Conservation (phyloP, 2,888 invertebrate genomes). For the Synergus laeviventris region DNA sequence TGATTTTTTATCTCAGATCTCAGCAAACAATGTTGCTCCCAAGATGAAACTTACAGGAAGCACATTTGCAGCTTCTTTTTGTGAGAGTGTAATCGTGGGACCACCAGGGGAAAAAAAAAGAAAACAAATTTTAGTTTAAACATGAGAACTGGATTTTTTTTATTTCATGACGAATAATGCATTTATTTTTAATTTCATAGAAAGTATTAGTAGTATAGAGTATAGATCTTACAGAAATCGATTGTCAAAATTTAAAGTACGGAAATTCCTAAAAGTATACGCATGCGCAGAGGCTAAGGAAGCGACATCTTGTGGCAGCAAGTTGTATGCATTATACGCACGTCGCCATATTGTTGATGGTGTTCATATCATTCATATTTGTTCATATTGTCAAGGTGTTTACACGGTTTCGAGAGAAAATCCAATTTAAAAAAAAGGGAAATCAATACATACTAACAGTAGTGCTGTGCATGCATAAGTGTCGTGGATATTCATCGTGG, state of each 20-base stretch:
- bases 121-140: no score
- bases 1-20: no score
- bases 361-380: slow-evolving; percentile 33
- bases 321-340: background rate
- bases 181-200: no score
- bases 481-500: slow-evolving; percentile 23
- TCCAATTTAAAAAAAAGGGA: slow-evolving; percentile 42
- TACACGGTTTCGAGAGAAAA: slow-evolving; percentile 50
- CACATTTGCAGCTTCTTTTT: no score
- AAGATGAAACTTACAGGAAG: no score
- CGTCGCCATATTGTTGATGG: slow-evolving; percentile 41
- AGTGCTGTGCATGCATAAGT: slow-evolving; percentile 34
- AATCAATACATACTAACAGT: slow-evolving; percentile 48
- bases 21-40: no score
- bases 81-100: no score
- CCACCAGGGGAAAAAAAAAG: no score
- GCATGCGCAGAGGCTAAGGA: background rate
- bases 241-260: background rate
- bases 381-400: slow-evolving; percentile 50
- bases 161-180: no score
- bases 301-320: slow-evolving; percentile 20
- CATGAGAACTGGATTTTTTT: no score
- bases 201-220: background rate
- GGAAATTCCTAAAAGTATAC: background rate
- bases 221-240: background rate